A percentile compares a stretch with the other conserved stretches of the same genome.
These are phyloP conservation scores for Australoheros scitulus DNA, from an alignment of 2,113 vertebrate genomes.

Conservation along the genomic window DNA sequence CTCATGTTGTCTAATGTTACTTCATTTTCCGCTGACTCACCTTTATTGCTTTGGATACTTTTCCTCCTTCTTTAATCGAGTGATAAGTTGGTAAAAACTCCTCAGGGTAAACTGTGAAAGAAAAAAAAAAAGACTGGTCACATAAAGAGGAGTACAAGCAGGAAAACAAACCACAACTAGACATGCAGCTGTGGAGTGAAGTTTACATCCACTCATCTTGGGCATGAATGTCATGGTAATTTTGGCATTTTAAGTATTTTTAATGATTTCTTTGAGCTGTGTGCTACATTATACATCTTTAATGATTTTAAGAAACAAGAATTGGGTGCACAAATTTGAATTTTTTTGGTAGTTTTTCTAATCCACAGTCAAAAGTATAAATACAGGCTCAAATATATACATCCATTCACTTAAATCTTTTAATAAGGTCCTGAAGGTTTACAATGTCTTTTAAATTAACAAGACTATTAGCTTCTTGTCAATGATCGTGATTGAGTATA, in stretches of 20 bases:
- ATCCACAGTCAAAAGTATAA: neutral
- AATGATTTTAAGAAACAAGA: neutral
- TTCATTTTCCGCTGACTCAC: conserved; percentile 60
- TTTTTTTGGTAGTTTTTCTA: neutral
- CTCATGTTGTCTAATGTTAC: neutral
- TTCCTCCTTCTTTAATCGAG: conserved; percentile 50
- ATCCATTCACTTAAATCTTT: neutral
- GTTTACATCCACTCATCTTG: neutral
- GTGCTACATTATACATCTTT: neutral
- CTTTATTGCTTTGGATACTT: conserved; percentile 40
- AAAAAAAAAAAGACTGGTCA: neutral
- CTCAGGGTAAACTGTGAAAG: conserved; percentile 68
- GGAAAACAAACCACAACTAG: neutral
- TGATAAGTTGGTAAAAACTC: conserved; percentile 75
- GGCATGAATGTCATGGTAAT: neutral
- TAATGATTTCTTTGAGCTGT: neutral
- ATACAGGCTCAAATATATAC: neutral
- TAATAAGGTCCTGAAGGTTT: neutral
- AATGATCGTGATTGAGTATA: neutral
- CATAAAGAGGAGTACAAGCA: neutral
- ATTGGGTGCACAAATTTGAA: neutral
- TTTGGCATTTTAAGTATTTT: neutral
- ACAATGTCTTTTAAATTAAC: no score
- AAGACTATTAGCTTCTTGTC: no score
- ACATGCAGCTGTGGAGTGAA: neutral